Percentiles rank a stretch among this genome's conserved stretches.
Conservation (phyloP, 2,113 vertebrate species). For the Solea senegalensis region DNA sequence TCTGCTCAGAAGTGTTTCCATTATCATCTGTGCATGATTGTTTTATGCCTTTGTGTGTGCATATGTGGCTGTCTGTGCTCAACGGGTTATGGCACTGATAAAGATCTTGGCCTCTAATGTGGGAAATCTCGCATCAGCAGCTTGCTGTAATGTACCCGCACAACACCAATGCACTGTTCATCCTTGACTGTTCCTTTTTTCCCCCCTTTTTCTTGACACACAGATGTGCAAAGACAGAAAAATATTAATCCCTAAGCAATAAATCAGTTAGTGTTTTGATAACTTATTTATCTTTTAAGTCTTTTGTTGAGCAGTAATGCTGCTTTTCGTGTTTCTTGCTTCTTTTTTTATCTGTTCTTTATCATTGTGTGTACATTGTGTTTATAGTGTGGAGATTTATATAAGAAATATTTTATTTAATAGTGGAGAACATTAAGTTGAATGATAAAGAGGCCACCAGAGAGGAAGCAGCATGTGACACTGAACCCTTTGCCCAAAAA, state of each 20-base stretch:
- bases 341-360: no score
- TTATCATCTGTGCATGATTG: constrained; percentile 20
- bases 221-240: no score
- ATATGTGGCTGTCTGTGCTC: constrained; percentile 27
- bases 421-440: no score
- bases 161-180: not conserved
- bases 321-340: no score
- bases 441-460: not conserved
- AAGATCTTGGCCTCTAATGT: constrained; percentile 27
- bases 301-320: not conserved
- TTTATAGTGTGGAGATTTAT: no score
- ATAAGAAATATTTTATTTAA: no score
- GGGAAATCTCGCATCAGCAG: constrained; percentile 25
- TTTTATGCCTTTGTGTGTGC: not conserved
- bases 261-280: not conserved
- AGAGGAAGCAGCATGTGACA: constrained; percentile 5
- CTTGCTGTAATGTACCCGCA: no score
- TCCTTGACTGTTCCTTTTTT: not conserved
- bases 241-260: not conserved
- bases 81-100: constrained; percentile 35
- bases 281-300: not conserved
- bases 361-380: no score
- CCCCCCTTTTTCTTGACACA: no score
- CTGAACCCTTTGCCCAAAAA: not conserved
- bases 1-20: constrained; percentile 24